Evolutionary conservation across 1,140 invertebrate species (phyloP).

Genomic region (Orius insidiosus): DNA sequence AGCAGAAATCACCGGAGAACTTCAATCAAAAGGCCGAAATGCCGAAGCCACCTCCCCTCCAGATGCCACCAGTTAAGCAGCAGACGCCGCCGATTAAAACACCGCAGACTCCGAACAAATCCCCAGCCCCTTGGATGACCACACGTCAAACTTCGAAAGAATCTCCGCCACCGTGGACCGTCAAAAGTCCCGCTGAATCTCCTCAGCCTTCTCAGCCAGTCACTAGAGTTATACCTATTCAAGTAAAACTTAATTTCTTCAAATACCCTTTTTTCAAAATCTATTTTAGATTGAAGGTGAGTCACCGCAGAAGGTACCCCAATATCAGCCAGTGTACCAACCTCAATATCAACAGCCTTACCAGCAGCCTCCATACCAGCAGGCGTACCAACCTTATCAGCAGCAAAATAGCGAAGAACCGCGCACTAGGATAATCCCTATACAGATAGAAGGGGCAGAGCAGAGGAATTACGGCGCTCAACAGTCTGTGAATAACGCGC

Average conservation of each 20-base stretch:
- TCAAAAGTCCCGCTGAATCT: conserved; percentile 16
- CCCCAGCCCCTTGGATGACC: conserved; percentile 40
- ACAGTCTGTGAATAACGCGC: not conserved
- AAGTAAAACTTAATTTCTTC: no score
- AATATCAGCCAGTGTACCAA: conserved; percentile 18
- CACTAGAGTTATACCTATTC: conserved; percentile 22
- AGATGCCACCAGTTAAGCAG: not conserved
- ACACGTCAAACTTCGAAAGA: conserved; percentile 21
- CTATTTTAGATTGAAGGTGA: conserved; percentile 22
- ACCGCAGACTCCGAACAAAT: conserved; percentile 28
- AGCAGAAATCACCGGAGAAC: no score
- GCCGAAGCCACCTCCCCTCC: not conserved
- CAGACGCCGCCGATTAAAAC: conserved; percentile 6
- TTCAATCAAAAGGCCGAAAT: not conserved
- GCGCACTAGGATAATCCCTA: conserved; percentile 29
- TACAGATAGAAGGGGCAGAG: conserved; percentile 27
- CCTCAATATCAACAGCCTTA: conserved; percentile 18
- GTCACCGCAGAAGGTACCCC: conserved; percentile 15
- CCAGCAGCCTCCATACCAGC: conserved; percentile 9
- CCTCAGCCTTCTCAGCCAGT: conserved; percentile 19
- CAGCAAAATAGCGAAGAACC: not conserved
- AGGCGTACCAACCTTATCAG: no score
- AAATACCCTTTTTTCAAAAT: conserved; percentile 17
- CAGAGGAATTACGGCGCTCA: conserved; percentile 16
- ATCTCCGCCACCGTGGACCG: conserved; percentile 11